Evolutionary conservation across 2,797 vertebrate species (phyloP).

Genomic region (Leptatherina wallacei): DNA sequence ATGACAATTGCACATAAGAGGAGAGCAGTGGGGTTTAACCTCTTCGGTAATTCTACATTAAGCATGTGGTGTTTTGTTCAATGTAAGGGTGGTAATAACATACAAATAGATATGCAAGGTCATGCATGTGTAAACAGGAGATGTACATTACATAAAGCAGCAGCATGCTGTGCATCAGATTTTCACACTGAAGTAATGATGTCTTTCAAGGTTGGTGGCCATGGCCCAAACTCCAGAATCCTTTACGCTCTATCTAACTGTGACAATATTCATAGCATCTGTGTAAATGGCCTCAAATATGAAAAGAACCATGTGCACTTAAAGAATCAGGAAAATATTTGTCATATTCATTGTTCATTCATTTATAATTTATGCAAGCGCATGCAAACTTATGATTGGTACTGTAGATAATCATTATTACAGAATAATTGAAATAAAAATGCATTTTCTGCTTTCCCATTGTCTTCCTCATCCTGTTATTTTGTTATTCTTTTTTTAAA

Average conservation of each 20-base stretch:
- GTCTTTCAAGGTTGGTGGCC: neutral
- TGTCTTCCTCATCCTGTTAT: neutral
- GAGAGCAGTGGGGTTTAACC: slow-evolving; percentile 5
- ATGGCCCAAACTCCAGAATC: neutral
- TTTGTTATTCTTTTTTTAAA: no score
- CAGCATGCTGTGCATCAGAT: neutral
- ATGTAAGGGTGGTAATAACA: neutral
- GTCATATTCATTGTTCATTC: neutral
- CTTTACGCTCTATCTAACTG: neutral
- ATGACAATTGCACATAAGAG: slow-evolving; percentile 41
- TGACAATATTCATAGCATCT: neutral
- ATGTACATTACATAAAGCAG: neutral
- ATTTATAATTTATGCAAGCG: neutral
- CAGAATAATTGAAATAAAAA: neutral
- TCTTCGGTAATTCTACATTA: slow-evolving; percentile 5
- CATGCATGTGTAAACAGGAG: neutral
- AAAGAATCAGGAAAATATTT: neutral
- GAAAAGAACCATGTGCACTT: neutral
- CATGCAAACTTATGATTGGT: neutral
- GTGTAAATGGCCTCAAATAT: neutral
- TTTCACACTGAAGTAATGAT: neutral
- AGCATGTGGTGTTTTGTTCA: slow-evolving; percentile 1
- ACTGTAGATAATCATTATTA: neutral
- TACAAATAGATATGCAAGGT: neutral
- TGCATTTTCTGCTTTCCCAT: neutral